Base-by-base conservation (phyloP, 1,140 invertebrate species). In the Drosophila athabasca region DNA sequence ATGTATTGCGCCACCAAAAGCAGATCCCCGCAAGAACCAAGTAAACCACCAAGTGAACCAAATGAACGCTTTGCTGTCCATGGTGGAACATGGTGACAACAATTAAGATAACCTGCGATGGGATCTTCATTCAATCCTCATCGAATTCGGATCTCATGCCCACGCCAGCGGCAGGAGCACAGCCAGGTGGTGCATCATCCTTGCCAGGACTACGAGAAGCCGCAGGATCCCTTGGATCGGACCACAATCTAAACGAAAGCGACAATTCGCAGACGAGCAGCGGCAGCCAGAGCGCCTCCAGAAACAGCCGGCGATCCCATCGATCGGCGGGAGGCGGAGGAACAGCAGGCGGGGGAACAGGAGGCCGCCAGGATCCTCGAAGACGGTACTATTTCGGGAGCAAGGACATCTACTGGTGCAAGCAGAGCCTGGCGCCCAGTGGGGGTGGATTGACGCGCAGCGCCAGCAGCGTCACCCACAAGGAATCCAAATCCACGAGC, bases 41-140 rank as follows among this genome's bases (percentile, higher is more conserved):
- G 2, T 5, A 24, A 3, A 26, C 7, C 19, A 5, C 24, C 26
- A 41, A 48, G 24, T 8, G n/a, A 22, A 7, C 19, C 1, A 44
- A 73, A 45, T 13, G 48, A 58, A 57, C 15, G 62, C 62, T 64
- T 60, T 68, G 64, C 60, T 51, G 67, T 62, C 50, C 45, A 48
- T 39, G 65, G 71, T 39, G 65, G 71, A 91, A 74, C 64, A 91
- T 91, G 90, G 90, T 91, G 78, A 91, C 90, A 76, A 91, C 90
- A 84, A 91, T 91, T 62, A 91, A 91, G 74, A 91, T 91, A 59
- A 91, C 90, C 52, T 91, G 90, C 71, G 90, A 91, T 82, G 90
- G 90, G 24, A 90, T 91, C 44, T 91, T 91, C 72, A 91, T 91
- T 61, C 90, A 91, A 76, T 88, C 88, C 60, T 11, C 35, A 39